A percentile compares a stretch with the other conserved stretches of the same genome.
Evolutionary conservation across 37 sponge, comb jelly and placozoan species (phyloP).

Genomic region (Trichoplax adhaerens): DNA sequence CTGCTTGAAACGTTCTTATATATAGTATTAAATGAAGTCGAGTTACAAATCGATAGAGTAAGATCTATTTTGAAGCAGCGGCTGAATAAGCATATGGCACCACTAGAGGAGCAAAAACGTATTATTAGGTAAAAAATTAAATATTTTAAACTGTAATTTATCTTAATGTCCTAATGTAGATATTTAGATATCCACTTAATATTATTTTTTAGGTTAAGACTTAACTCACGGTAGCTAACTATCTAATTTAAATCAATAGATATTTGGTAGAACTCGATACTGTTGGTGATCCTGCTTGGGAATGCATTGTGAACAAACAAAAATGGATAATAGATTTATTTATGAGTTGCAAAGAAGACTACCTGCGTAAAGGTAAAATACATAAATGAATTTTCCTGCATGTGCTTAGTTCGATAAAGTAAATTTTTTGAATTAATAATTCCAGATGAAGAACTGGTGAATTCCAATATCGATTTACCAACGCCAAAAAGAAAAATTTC

Average conservation of each 20-base stretch:
- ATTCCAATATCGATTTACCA: too few relatives aligned
- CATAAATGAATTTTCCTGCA: too few relatives aligned
- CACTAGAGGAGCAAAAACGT: conserved; percentile 65
- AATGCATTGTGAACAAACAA: conserved; percentile 55
- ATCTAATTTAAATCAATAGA: conserved; percentile 16
- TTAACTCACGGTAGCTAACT: too few relatives aligned
- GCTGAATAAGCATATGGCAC: conserved; percentile 36
- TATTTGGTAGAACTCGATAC: conserved; percentile 72
- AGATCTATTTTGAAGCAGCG: conserved; percentile 36
- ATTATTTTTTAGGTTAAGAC: too few relatives aligned
- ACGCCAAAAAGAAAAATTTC: too few relatives aligned
- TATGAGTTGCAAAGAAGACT: conserved; percentile 27
- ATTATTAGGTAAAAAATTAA: conserved; percentile 46
- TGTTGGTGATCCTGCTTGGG: conserved; percentile 86
- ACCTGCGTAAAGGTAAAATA: neutral
- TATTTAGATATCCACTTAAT: too few relatives aligned
- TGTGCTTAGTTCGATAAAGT: too few relatives aligned
- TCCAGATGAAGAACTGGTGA: too few relatives aligned
- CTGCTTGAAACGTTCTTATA: neutral
- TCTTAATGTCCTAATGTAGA: too few relatives aligned
- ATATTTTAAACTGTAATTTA: too few relatives aligned
- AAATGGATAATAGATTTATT: conserved; percentile 41
- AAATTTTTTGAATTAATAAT: too few relatives aligned
- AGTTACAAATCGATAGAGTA: conserved; percentile 41
- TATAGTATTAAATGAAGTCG: conserved; percentile 66